Evolutionary conservation across 1,140 invertebrate species (phyloP).

Genomic region (Acromyrmex echinatior): DNA sequence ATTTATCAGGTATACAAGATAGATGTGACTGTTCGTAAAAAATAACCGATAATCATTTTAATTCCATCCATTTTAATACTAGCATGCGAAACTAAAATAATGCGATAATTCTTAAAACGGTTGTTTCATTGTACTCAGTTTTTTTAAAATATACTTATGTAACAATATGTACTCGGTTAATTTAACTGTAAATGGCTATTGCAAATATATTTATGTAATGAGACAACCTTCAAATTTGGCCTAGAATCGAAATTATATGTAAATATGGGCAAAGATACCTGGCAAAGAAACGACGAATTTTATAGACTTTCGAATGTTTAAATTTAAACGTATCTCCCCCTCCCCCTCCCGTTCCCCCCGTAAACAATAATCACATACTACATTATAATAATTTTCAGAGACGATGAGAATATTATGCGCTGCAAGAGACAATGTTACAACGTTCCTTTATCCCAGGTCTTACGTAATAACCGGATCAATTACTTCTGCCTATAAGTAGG

Average conservation of each 20-base stretch:
- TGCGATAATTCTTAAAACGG: background rate
- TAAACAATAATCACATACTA: background rate
- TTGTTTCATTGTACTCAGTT: background rate
- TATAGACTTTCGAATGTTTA: background rate
- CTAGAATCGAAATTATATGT: background rate
- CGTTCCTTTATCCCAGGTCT: constrained; percentile 23
- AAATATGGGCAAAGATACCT: background rate
- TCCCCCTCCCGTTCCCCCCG: too few species aligned
- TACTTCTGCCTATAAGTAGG: constrained; percentile 46
- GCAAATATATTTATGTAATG: too few species aligned
- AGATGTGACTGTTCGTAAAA: too few species aligned
- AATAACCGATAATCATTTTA: too few species aligned
- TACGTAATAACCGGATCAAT: constrained; percentile 52
- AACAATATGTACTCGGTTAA: too few species aligned
- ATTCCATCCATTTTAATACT: too few species aligned
- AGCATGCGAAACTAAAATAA: background rate
- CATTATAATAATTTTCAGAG: constrained; percentile 6
- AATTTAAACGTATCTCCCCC: background rate
- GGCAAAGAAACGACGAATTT: background rate
- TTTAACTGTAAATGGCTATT: too few species aligned
- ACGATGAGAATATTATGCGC: constrained; percentile 8
- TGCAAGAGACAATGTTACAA: constrained; percentile 40
- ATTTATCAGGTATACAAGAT: too few species aligned
- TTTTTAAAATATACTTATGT: too few species aligned
- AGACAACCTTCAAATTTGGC: background rate